These are phyloP conservation scores for Drosophila grimshawi DNA, from an alignment of 1,140 invertebrate species.

Conservation along the genomic window DNA sequence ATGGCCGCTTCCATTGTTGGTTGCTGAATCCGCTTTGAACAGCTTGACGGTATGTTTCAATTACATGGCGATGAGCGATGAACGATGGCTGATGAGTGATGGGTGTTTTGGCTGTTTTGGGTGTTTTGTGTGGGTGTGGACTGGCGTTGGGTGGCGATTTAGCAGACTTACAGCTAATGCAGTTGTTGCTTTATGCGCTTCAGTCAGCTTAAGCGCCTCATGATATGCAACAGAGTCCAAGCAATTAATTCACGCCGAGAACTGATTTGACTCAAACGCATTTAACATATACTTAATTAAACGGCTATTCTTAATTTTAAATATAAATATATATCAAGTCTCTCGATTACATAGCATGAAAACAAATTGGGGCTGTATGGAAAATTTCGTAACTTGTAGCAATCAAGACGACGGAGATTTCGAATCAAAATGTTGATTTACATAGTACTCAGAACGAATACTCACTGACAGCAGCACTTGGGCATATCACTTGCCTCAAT, in stretches of 20 bases:
- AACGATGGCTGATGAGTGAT: neutral
- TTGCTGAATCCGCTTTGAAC: slow-evolving; percentile 13
- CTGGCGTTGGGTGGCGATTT: slow-evolving; percentile 6
- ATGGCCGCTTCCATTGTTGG: slow-evolving; percentile 32
- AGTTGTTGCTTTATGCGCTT: slow-evolving; percentile 29
- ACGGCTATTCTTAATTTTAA: no score
- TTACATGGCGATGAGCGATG: neutral
- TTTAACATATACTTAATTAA: neutral
- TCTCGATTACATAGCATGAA: neutral
- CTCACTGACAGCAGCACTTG: slow-evolving; percentile 25
- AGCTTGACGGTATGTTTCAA: slow-evolving; percentile 25
- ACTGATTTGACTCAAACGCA: slow-evolving; percentile 13
- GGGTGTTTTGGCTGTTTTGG: neutral
- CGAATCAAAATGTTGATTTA: neutral
- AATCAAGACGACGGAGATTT: slow-evolving; percentile 7
- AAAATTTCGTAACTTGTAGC: slow-evolving; percentile 18
- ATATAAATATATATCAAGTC: neutral
- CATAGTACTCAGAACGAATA: neutral
- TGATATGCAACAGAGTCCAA: slow-evolving; percentile 5
- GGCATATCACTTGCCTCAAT: slow-evolving; percentile 61
- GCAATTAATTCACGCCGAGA: slow-evolving; percentile 33
- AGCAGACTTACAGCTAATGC: slow-evolving; percentile 36
- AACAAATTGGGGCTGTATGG: neutral
- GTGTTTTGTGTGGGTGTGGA: neutral
- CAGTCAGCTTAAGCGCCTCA: slow-evolving; percentile 8